phyloP scores from a whole-genome alignment of 2,113 vertebrate genomes.

The Amphiprion ocellaris region DNA sequence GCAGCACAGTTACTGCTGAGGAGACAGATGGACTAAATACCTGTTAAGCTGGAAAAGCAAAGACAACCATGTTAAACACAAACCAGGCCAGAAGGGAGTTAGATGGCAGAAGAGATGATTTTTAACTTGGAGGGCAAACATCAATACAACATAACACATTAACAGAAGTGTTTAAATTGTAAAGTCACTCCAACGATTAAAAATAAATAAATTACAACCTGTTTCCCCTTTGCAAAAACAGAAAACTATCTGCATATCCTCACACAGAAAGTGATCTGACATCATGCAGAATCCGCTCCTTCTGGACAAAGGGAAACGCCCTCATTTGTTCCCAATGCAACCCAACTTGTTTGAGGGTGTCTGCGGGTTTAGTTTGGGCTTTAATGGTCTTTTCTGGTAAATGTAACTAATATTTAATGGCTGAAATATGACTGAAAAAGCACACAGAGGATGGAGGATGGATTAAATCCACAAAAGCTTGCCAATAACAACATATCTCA shows the following conservation, averaged over 20 bases:
- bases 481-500: slow-evolving; percentile 51
- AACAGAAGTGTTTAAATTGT: neutral
- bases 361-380: slow-evolving; percentile 9
- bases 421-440: slow-evolving; percentile 28
- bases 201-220: slow-evolving; percentile 2
- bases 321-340: slow-evolving; percentile 6
- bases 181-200: slow-evolving; percentile 32
- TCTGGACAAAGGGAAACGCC: neutral
- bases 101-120: neutral
- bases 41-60: slow-evolving; percentile 18
- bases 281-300: neutral
- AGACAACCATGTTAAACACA: slow-evolving; percentile 9
- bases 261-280: slow-evolving; percentile 2
- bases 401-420: slow-evolving; percentile 28
- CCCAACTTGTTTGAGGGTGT: neutral
- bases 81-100: slow-evolving; percentile 3
- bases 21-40: slow-evolving; percentile 16
- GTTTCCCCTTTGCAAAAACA: slow-evolving; percentile 15
- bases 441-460: slow-evolving; percentile 7
- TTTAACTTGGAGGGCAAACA: slow-evolving; percentile 10
- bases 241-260: neutral
- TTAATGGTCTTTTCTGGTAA: slow-evolving; percentile 12
- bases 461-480: slow-evolving; percentile 52
- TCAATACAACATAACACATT: slow-evolving; percentile 23
- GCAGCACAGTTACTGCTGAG: neutral